Evolutionary conservation across 2,888 invertebrate species (phyloP), one percentile per base, ranked within the genome.

Genomic region (Epirrita christyi): DNA sequence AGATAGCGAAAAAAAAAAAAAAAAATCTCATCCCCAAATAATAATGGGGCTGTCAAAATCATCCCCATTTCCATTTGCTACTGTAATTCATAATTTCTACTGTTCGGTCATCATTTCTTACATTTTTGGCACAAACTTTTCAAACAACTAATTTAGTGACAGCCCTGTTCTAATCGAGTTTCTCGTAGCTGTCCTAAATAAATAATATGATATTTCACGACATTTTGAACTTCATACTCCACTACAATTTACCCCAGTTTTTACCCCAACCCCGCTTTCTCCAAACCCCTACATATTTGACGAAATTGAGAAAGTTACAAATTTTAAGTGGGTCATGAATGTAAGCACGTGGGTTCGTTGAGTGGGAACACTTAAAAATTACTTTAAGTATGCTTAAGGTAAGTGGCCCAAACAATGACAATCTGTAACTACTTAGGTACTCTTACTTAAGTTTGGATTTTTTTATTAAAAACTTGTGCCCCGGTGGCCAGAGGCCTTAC

Each of bases 171-270:
- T 42, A 45, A 64, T 27, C 27, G 40, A 63, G 65, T 64, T 64
- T 34, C 55, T 61, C 64, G 58, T 63, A 65, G 68, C 59, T 54
- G 64, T 68, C 82, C 79, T 81, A 80, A 81, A 81, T 80, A 81
- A 80, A 81, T 81, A 81, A 81, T 77, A 74, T 67, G 69, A 73
- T 75, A 73, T 75, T 68, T 71, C 70, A 51, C 73, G 72, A 76
- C 70, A 62, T 72, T 78, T 73, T 71, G 74, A 71, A 70, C 62
- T 58, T 47, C 48, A 59, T 55, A 48, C 55, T 51, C 42, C 54
- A 58, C 55, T 59, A 61, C 57, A 57, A 63, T 66, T 57, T 59
- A 54, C 43, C 37, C 59, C 53, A 69, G 68, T 65, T 71, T 71
- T 73, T 70, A 36, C 44, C 50, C 56, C 43, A 14, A 55, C 51